A percentile compares a stretch with the other conserved stretches of the same genome.
Conservation (phyloP, 2,797 vertebrate species). For the Antrozous pallidus region DNA sequence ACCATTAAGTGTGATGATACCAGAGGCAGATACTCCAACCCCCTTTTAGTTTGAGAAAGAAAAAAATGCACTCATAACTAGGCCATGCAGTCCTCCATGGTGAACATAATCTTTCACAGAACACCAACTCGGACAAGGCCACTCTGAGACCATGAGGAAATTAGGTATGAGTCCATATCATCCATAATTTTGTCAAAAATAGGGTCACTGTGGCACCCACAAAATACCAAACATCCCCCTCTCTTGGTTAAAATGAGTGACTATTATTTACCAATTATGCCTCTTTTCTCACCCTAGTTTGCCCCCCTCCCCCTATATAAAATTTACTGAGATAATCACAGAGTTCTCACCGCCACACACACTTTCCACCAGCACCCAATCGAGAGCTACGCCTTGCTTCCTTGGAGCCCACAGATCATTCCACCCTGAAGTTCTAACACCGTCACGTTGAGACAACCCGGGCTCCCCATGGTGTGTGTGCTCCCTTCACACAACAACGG, state of each 20-base stretch:
- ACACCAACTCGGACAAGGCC: neutral
- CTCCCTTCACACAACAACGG: neutral
- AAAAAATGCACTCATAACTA: neutral
- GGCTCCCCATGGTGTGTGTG: neutral
- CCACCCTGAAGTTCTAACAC: neutral
- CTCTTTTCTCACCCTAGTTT: neutral
- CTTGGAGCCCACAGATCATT: neutral
- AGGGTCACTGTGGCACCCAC: neutral
- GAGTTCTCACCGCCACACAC: neutral
- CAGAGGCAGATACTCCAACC: neutral
- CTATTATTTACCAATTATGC: neutral
- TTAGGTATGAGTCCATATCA: neutral
- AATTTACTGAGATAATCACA: neutral
- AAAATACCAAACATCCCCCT: neutral
- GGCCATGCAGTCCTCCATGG: neutral
- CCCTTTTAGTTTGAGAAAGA: neutral
- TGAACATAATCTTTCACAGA: neutral
- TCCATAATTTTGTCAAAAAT: neutral
- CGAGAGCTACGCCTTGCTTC: neutral
- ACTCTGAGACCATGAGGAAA: neutral
- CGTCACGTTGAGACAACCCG: neutral
- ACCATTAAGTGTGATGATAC: neutral
- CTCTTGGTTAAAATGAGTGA: neutral
- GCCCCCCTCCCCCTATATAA: neutral
- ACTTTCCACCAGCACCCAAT: neutral